A percentile compares a stretch with the other conserved stretches of the same genome.
Conservation (phyloP, 2,797 vertebrate species). For the Coluber constrictor region DNA sequence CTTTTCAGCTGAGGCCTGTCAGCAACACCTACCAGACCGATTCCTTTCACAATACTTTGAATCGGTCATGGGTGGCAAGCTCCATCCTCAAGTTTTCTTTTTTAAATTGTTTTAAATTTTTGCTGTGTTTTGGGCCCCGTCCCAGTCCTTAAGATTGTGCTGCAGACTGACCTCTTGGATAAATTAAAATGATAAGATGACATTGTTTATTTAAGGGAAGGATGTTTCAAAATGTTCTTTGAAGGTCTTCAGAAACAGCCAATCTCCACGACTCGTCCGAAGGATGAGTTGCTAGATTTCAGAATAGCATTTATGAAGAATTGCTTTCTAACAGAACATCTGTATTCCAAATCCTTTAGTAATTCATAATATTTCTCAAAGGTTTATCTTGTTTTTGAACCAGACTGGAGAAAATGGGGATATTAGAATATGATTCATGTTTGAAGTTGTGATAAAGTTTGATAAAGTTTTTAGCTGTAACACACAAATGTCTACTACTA, state of each 20-base stretch:
- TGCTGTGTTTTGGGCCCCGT: not conserved
- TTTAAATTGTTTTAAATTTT: not conserved
- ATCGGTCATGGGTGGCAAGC: not conserved
- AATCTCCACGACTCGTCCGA: not conserved
- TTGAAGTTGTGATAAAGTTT: not conserved
- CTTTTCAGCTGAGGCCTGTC: not conserved
- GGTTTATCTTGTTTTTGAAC: not conserved
- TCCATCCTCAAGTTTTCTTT: not conserved
- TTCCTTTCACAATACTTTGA: constrained; percentile 18
- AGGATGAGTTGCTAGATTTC: not conserved
- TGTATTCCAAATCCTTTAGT: not conserved
- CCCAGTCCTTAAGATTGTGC: not conserved
- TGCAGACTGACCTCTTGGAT: not conserved
- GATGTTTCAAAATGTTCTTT: not conserved
- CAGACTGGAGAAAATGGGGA: not conserved
- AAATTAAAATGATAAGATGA: not conserved
- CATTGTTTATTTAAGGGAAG: not conserved
- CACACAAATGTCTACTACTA: not conserved
- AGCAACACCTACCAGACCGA: constrained; percentile 32
- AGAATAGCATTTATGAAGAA: not conserved
- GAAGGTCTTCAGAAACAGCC: not conserved
- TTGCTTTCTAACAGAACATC: too few species aligned
- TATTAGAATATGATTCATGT: not conserved
- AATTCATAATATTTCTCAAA: not conserved
- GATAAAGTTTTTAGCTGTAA: not conserved